phyloP scores from a whole-genome alignment of 2,797 vertebrate species.

The Huso huso region DNA sequence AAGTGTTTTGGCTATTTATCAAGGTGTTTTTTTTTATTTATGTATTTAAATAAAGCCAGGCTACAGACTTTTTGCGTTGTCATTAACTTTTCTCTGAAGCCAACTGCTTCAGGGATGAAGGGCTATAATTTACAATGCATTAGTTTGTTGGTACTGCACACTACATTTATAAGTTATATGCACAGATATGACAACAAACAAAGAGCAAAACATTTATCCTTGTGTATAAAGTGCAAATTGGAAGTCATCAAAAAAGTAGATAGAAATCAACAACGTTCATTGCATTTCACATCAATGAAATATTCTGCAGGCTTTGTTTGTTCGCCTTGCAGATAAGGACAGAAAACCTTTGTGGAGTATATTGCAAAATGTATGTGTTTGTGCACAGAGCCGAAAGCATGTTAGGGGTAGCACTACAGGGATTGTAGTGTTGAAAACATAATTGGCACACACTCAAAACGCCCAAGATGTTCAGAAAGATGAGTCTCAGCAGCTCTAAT shows the following conservation, averaged over 20 bases:
- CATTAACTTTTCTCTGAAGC: background rate
- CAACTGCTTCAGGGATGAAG: background rate
- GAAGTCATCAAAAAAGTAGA: background rate
- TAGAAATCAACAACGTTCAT: background rate
- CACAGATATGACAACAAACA: background rate
- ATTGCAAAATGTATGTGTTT: no score
- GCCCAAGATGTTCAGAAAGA: no score
- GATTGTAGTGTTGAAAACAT: no score
- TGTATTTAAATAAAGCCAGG: slow-evolving; percentile 7
- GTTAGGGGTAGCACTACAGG: no score
- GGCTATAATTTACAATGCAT: background rate
- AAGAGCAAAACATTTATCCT: background rate
- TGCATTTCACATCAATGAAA: background rate
- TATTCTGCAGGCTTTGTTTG: background rate
- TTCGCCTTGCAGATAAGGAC: no score
- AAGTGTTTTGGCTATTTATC: background rate
- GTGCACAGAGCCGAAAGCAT: no score
- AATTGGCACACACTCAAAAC: no score
- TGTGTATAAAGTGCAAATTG: background rate
- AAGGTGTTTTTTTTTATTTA: background rate
- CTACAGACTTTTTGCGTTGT: background rate
- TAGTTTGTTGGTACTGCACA: background rate
- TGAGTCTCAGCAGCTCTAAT: no score
- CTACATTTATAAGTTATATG: background rate
- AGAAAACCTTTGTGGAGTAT: no score